Evolutionary conservation across 1,140 invertebrate species (phyloP), one percentile per base, ranked within the genome.

Genomic region (Drosophila pruinosa): DNA sequence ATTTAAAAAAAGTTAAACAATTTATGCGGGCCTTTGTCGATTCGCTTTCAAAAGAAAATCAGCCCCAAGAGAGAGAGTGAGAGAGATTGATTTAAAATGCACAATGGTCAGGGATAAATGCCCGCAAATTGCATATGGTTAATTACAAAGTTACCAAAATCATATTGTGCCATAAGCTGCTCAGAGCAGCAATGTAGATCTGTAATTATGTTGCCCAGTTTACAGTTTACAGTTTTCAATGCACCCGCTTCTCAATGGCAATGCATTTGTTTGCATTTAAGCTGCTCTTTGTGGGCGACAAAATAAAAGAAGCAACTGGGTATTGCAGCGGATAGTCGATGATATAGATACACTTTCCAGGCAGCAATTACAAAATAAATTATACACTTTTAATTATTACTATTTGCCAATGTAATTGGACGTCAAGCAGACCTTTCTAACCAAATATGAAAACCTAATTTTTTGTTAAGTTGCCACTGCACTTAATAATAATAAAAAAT

Each of bases 251-350:
- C 1, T 15, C 14, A 2, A 24, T 68, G 14, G 41, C 41, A 14
- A 2, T 5, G n/a, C 21, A 56, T 48, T 56, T 70, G 58, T 70
- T 54, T 54, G 39, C 48, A 48, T 47, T 70, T 63, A 63, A 70
- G 21, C 67, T 48, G 59, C 3, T 17, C 59, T 47, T 64, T 70
- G 67, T 70, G 36, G 45, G 39, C 5, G 2, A 3, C 15, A 28
- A 24, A 38, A 47, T n/a, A 54, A 43, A 61, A 34, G 10, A 4
- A 21, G n/a, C 4, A 21, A 26, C 10, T 3, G 31, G 12, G n/a
- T n/a, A n/a, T n/a, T n/a, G n/a, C n/a, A n/a, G n/a, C n/a, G n/a
- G n/a, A n/a, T n/a, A n/a, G n/a, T n/a, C n/a, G n/a, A n/a, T n/a
- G n/a, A n/a, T n/a, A n/a, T n/a, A n/a, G n/a, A n/a, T n/a, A n/a